Evolutionary conservation across 1,140 invertebrate species (phyloP), one percentile per base, ranked within the genome.

Genomic region (Trichonephila clavipes): DNA sequence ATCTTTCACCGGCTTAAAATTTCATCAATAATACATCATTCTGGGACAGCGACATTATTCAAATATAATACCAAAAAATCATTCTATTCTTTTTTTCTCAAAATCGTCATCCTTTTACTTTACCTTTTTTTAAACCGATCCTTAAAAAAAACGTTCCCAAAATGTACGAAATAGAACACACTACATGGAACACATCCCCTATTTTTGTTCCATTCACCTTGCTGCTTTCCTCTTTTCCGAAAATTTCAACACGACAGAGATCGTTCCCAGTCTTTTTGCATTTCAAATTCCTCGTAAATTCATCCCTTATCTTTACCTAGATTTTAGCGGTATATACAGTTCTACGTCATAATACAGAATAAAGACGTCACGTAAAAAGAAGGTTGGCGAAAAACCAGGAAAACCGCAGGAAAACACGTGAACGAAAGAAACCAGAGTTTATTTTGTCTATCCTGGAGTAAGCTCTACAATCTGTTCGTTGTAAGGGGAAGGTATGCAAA

Each of bases 401-500:
- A 58, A 83, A 34, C 83, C 21, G 21, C 21, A 51, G n/a, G n/a
- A 51, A 85, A 85, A 28, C 40, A 85, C 51, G 51, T 58, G 58
- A 77, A 77, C 3, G 28, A 12, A 40, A 28, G 83, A 58, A 85
- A 85, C 83, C 51, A 58, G 24, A 59, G 51, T 85, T 85, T 59
- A 85, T 58, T 61, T 19, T 28, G 21, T 58, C 51, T 21, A 10
- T 34, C 16, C 72, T 81, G 28, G 16, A 81, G 28, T 21, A 6
- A 81, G 28, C 44, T 24, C 21, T 28, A 5, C 44, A 58, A 85
- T 59, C 51, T 24, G 44, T 58, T 59, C n/a, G 44, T 24, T 58
- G 51, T 28, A 59, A 85, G 24, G 16, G 58, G 34, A 85, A n/a
- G 58, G 28, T 59, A 92, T 92, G 90, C 61, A 92, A 92, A 92